These are phyloP conservation scores for Diploscapter pachys DNA, from an alignment of 1,140 invertebrate species.

Conservation along the genomic window DNA sequence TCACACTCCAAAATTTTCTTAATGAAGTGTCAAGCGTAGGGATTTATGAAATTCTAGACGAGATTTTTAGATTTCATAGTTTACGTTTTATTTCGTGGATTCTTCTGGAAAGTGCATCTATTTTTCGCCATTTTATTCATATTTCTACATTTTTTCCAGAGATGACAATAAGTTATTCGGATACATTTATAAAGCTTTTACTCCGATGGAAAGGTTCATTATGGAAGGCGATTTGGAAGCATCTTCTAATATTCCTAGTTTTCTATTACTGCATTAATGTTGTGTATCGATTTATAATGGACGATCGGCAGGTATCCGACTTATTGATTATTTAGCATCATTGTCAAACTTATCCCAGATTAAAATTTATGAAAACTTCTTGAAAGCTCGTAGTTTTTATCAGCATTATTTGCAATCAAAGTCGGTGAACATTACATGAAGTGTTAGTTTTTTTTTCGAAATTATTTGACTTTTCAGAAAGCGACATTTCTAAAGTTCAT, in stretches of 20 bases:
- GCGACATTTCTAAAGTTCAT: conserved; percentile 36
- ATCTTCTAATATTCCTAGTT: conserved; percentile 41
- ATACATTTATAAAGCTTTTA: conserved; percentile 42
- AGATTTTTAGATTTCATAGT: too few species aligned
- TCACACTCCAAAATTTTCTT: too few species aligned
- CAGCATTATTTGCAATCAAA: conserved; percentile 6
- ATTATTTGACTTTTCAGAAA: conserved; percentile 29
- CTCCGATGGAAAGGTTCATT: conserved; percentile 45
- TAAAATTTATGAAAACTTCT: too few species aligned
- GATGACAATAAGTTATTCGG: conserved; percentile 45
- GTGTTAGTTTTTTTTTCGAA: not conserved
- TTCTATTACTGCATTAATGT: conserved; percentile 42
- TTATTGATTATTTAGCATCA: conserved; percentile 3
- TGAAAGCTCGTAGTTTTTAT: not conserved
- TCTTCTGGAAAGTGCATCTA: too few species aligned
- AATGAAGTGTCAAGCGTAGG: too few species aligned
- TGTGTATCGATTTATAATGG: conserved; percentile 32
- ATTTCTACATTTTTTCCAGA: not conserved
- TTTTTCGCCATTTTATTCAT: too few species aligned
- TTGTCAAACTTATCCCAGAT: too few species aligned
- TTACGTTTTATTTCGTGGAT: too few species aligned
- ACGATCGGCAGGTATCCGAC: not conserved
- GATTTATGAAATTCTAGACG: too few species aligned
- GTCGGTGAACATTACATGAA: not conserved
- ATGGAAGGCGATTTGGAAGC: conserved; percentile 44